A percentile compares a stretch with the other conserved stretches of the same genome.
Conservation (phyloP, 1,140 invertebrate genomes). For the Helicoverpa zea region DNA sequence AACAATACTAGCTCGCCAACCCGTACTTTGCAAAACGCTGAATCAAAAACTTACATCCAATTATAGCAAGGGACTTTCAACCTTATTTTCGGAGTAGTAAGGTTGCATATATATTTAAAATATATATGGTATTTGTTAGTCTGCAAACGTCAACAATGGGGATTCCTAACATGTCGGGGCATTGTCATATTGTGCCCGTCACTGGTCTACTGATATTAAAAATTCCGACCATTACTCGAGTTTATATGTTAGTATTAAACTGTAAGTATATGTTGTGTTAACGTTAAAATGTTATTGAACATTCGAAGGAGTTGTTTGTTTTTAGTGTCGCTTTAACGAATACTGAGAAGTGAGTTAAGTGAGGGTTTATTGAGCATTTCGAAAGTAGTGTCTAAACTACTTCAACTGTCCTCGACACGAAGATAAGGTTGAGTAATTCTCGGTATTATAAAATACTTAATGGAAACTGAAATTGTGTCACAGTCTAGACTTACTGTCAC, state of each 20-base stretch:
- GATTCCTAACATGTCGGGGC: conserved; percentile 54
- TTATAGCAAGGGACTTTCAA: background rate
- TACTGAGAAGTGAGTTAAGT: conserved; percentile 13
- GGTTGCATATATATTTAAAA: background rate
- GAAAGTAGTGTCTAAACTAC: no score
- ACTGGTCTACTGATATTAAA: conserved; percentile 68
- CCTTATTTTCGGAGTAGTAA: background rate
- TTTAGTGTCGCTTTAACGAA: conserved; percentile 33
- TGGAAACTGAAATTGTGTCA: no score
- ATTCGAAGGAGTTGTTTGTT: conserved; percentile 29
- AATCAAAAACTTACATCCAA: conserved; percentile 35
- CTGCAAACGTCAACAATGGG: conserved; percentile 63
- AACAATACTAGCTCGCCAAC: conserved; percentile 23
- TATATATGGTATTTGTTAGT: conserved; percentile 32
- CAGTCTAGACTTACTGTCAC: no score
- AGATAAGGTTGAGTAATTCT: background rate
- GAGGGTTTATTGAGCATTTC: conserved; percentile 3
- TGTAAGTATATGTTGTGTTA: conserved; percentile 24
- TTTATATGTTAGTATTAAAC: conserved; percentile 55
- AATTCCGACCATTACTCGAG: conserved; percentile 62
- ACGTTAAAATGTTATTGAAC: conserved; percentile 39
- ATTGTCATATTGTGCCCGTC: conserved; percentile 56
- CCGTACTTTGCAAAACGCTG: conserved; percentile 17
- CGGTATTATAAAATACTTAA: background rate
- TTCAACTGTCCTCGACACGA: background rate